Evolutionary conservation across 2,113 vertebrate genomes (phyloP).

Genomic region (Anarrhichthys ocellatus): DNA sequence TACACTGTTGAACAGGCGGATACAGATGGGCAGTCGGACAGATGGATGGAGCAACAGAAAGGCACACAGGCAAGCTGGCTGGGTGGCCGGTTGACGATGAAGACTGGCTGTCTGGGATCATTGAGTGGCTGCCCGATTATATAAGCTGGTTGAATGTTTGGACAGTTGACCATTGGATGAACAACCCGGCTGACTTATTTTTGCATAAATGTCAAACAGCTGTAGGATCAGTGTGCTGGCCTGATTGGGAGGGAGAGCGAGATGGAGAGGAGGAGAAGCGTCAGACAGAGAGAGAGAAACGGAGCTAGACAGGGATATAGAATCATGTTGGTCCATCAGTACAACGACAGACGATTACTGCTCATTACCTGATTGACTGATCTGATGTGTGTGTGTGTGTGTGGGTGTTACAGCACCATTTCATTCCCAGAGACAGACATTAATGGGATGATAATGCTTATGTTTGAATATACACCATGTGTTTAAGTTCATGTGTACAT

Average conservation of each 20-base stretch:
- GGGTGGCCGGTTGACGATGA: slow-evolving; percentile 52
- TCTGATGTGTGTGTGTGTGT: neutral
- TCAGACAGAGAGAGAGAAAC: slow-evolving; percentile 11
- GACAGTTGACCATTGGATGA: slow-evolving; percentile 60
- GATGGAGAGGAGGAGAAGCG: neutral
- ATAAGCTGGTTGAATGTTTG: slow-evolving; percentile 62
- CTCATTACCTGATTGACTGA: slow-evolving; percentile 52
- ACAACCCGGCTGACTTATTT: slow-evolving; percentile 53
- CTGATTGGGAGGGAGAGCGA: slow-evolving; percentile 12
- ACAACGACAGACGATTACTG: slow-evolving; percentile 57
- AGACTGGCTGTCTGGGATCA: slow-evolving; percentile 47
- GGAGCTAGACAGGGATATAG: slow-evolving; percentile 18
- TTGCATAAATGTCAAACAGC: slow-evolving; percentile 67
- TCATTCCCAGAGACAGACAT: slow-evolving; percentile 2
- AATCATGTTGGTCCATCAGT: slow-evolving; percentile 52
- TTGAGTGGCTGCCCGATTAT: slow-evolving; percentile 59
- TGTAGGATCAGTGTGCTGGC: slow-evolving; percentile 38
- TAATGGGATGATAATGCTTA: neutral
- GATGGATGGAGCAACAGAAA: slow-evolving; percentile 58
- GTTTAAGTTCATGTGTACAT: neutral
- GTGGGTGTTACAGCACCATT: slow-evolving; percentile 27
- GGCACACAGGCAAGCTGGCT: slow-evolving; percentile 46
- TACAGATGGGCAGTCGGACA: slow-evolving; percentile 66
- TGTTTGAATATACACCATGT: neutral
- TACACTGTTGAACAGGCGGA: slow-evolving; percentile 37